These are phyloP conservation scores for Agelaius tricolor DNA, from an alignment of 2,113 vertebrate species.

Conservation along the genomic window DNA sequence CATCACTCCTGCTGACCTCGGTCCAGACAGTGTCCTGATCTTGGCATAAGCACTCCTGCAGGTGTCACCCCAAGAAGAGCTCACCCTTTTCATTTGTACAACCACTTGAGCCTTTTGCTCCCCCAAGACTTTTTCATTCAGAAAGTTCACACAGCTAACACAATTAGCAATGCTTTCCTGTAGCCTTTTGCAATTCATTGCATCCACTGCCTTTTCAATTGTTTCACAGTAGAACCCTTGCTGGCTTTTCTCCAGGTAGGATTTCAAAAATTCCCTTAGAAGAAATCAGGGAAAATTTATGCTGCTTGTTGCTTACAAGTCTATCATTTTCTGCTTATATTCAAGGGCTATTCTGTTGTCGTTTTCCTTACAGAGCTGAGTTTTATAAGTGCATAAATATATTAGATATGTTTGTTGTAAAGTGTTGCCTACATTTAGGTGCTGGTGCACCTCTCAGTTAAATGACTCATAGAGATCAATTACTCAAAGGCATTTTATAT, in stretches of 20 bases:
- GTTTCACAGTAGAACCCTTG: background rate
- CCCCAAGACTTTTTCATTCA: background rate
- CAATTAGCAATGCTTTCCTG: background rate
- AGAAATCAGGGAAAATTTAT: background rate
- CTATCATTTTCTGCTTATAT: background rate
- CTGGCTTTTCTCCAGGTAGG: background rate
- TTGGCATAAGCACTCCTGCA: background rate
- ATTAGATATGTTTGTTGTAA: background rate
- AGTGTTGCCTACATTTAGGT: background rate
- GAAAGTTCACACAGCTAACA: background rate
- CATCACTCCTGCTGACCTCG: background rate
- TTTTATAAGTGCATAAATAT: background rate
- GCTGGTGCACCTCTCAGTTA: background rate
- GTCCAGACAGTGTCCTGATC: fast-evolving
- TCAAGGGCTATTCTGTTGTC: background rate
- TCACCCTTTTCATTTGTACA: background rate
- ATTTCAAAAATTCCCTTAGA: background rate
- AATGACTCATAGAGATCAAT: conserved; percentile 26
- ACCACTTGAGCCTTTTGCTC: background rate
- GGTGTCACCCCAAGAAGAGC: background rate
- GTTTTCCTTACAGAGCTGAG: background rate
- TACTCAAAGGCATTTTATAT: conserved; percentile 36
- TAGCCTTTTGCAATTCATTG: background rate
- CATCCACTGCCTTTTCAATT: background rate
- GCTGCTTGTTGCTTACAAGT: background rate